phyloP scores from a whole-genome alignment of 2,113 vertebrate species.

The Tor tambroides region DNA sequence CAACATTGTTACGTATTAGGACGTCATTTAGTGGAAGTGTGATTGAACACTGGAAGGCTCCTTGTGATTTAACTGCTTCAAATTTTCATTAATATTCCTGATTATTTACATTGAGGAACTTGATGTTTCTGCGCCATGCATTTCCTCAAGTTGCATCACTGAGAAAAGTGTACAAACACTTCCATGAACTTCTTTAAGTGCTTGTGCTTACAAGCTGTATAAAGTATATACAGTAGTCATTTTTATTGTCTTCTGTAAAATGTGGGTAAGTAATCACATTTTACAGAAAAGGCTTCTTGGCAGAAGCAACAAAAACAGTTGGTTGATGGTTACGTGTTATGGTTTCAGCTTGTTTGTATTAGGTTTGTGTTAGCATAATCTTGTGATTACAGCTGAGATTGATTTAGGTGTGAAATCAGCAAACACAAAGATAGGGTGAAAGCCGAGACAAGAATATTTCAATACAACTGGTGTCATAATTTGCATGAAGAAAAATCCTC shows the following conservation, averaged over 20 bases:
- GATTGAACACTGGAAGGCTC: background rate
- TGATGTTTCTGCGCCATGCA: background rate
- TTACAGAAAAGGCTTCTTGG: background rate
- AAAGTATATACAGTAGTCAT: background rate
- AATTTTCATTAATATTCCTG: background rate
- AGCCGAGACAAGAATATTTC: background rate
- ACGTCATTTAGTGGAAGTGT: background rate
- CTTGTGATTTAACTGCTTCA: background rate
- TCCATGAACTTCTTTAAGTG: background rate
- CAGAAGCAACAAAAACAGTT: background rate
- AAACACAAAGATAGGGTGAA: background rate
- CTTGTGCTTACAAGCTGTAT: background rate
- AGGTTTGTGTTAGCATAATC: slow-evolving; percentile 17
- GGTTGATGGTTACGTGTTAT: background rate
- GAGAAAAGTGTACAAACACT: background rate
- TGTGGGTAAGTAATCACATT: background rate
- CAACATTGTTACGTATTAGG: background rate
- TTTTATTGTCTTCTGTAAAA: background rate
- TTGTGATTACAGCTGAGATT: background rate
- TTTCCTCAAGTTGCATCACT: background rate
- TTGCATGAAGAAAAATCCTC: too few relatives aligned
- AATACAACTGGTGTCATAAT: background rate
- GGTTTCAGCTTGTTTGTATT: background rate
- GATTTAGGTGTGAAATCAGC: background rate
- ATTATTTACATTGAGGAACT: background rate